phyloP scores from a whole-genome alignment of 2,888 invertebrate genomes.

The Platycheirus albimanus region DNA sequence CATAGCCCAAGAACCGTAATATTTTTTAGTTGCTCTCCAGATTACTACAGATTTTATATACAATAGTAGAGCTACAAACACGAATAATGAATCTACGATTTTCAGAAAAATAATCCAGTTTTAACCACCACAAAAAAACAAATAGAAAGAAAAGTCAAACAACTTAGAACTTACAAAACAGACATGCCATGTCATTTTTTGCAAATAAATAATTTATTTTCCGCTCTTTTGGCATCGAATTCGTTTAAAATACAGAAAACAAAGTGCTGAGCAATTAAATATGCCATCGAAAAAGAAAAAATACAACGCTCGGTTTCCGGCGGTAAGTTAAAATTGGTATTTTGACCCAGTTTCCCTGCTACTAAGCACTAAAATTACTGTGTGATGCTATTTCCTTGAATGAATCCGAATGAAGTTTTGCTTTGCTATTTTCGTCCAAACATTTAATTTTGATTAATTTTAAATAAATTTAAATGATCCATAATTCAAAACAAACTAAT shows the following conservation, averaged over 20 bases:
- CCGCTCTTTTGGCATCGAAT: constrained; percentile 36
- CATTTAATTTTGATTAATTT: constrained; percentile 32
- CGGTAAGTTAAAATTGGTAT: constrained; percentile 86
- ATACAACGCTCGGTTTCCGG: constrained; percentile 98
- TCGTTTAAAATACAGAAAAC: constrained; percentile 37
- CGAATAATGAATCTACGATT: too few relatives aligned
- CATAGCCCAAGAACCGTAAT: too few relatives aligned
- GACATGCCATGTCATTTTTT: constrained; percentile 75
- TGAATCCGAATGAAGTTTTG: constrained; percentile 33
- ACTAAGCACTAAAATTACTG: neutral
- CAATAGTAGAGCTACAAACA: too few relatives aligned
- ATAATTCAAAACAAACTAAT: constrained; percentile 10
- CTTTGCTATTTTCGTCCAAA: neutral
- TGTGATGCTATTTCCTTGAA: constrained; percentile 40
- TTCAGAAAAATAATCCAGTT: too few relatives aligned
- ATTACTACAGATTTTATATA: too few relatives aligned
- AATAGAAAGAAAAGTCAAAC: constrained; percentile 72
- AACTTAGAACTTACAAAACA: constrained; percentile 73
- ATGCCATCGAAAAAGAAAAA: constrained; percentile 99
- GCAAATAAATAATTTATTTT: constrained; percentile 65
- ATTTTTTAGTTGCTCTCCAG: too few relatives aligned
- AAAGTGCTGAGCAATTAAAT: constrained; percentile 77
- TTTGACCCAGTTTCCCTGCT: neutral
- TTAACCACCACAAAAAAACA: constrained; percentile 40
- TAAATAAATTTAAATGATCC: constrained; percentile 8